Percentiles rank a stretch among this genome's conserved stretches.
Conservation (phyloP, 2,113 vertebrate species). For the Microcebus murinus region DNA sequence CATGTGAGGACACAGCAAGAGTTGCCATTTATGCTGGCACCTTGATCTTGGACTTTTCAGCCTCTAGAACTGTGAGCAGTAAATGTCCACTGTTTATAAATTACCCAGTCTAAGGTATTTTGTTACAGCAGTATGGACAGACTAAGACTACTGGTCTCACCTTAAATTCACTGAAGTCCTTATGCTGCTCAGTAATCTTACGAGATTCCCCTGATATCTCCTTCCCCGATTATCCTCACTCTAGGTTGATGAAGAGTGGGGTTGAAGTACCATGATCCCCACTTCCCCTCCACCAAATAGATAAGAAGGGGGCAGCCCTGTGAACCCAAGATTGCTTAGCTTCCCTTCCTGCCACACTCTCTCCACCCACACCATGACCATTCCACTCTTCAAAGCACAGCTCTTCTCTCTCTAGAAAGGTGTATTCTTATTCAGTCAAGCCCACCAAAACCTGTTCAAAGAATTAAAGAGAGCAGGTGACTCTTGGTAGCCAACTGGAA, state of each 20-base stretch:
- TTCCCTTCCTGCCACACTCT: not conserved
- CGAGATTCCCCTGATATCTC: not conserved
- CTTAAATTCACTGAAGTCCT: not conserved
- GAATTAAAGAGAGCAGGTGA: not conserved
- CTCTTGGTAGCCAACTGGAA: not conserved
- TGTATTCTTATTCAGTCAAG: not conserved
- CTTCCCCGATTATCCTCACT: not conserved
- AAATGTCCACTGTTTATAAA: not conserved
- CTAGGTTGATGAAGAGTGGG: not conserved
- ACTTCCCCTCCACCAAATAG: too few species aligned
- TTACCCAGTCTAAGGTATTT: not conserved
- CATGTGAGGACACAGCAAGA: not conserved
- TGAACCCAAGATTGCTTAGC: too few species aligned
- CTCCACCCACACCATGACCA: not conserved
- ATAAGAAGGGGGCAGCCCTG: not conserved
- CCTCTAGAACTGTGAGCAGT: not conserved
- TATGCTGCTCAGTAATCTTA: not conserved
- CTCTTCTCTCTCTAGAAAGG: not conserved
- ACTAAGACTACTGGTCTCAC: not conserved
- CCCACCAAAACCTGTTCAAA: not conserved
- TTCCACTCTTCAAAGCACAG: not conserved
- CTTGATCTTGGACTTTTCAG: not conserved
- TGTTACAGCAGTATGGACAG: not conserved
- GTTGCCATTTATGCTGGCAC: not conserved
- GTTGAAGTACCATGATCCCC: not conserved